A percentile compares a stretch with the other conserved stretches of the same genome.
phyloP scores from a whole-genome alignment of 2,797 vertebrate species.

The Diglossa cyanea region DNA sequence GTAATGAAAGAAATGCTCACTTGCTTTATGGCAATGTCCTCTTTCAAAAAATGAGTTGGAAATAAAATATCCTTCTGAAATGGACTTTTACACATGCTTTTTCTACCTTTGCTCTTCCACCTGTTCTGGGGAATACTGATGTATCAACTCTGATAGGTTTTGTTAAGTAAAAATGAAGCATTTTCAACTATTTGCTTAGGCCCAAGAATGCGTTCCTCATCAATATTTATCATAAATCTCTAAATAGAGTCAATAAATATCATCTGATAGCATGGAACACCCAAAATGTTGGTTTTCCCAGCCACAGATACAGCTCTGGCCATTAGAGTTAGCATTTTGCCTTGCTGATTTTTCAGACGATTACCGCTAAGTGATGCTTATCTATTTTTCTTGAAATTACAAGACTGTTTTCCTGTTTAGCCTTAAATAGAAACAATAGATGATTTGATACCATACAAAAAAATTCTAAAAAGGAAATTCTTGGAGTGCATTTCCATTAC shows the following conservation, averaged over 20 bases:
- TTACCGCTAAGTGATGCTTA: conserved; percentile 76
- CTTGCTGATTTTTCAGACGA: conserved; percentile 67
- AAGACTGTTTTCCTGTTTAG: conserved; percentile 71
- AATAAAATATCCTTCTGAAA: neutral
- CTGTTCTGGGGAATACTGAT: neutral
- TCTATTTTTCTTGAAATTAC: conserved; percentile 78
- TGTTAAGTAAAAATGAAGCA: neutral
- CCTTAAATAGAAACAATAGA: conserved; percentile 73
- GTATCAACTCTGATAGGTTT: neutral
- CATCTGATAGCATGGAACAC: neutral
- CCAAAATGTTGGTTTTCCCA: conserved; percentile 4
- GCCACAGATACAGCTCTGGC: conserved; percentile 13
- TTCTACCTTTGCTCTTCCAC: neutral
- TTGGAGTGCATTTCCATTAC: conserved; percentile 59
- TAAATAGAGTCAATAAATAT: neutral
- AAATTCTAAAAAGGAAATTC: conserved; percentile 64
- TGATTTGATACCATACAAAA: neutral
- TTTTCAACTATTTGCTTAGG: neutral
- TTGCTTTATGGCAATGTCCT: neutral
- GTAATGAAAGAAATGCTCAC: neutral
- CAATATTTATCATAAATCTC: neutral
- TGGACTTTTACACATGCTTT: neutral
- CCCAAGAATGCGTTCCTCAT: neutral
- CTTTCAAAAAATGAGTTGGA: neutral
- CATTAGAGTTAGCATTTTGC: conserved; percentile 41